Evolutionary conservation across 1,140 invertebrate genomes (phyloP), one percentile per base, ranked within the genome.

Genomic region (Phymorhynchus buccinoides): DNA sequence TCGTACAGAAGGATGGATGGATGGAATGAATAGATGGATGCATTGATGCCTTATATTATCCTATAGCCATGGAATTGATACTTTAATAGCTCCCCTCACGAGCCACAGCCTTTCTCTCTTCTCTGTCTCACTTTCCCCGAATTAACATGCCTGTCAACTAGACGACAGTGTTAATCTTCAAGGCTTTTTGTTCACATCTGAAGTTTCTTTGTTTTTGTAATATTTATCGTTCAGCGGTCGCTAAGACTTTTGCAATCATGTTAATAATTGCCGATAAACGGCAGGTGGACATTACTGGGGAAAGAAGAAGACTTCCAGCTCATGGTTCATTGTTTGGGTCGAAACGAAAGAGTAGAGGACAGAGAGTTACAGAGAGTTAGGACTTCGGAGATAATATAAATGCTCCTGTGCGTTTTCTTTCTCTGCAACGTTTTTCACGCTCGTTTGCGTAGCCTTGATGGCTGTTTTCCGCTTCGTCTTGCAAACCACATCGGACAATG

Each of bases 401-500:
- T 75, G 27, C 41, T 35, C 37, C 22, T 6, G 30, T 9, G 9
- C 48, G 9, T 52, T 52, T 22, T 9, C 48, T 52, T 9, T 52
- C 9, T 32, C 68, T 32, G 35, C n/a, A 37, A 32, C 35, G 37
- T 75, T 41, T 75, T 73, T 27, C 73, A 75, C 73, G 32, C 73
- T 41, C 35, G 73, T 75, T 71, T 14, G 16, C 22, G 37, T 41
- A 18, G 35, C 16, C 12, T 14, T 7, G 4, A 37, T 2, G 16
- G 73, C 14, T 75, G 37, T 75, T 75, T 75, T 75, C 32, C 73
- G 73, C 73, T 75, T 75, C 73, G 35, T 14, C 73, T 75, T 75
- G 7, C 37, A 41, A n/a, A 9, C 14, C 16, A 75, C 73, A 75
- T 7, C 27, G 16, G 73, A 75, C 73, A 37, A 9, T 9, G 32